Evolutionary conservation across 2,888 invertebrate genomes (phyloP).

Genomic region (Agrochola macilenta): DNA sequence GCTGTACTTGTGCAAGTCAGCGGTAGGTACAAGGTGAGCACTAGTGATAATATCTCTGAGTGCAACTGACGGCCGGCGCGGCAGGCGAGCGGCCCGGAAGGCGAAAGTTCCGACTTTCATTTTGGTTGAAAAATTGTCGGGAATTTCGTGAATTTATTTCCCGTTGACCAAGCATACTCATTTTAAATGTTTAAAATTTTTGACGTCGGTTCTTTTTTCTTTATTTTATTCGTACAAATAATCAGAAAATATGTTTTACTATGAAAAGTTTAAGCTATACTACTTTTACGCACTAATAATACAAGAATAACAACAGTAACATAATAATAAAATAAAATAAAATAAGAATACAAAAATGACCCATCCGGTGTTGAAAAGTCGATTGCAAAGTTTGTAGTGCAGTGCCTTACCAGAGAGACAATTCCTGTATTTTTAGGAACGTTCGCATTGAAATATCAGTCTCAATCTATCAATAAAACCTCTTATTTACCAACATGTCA

Average conservation of each 20-base stretch:
- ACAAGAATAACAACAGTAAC: no score
- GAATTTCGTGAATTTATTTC: constrained; percentile 47
- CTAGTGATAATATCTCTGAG: constrained; percentile 31
- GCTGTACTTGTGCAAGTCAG: constrained; percentile 21
- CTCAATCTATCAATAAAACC: background rate
- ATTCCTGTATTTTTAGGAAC: background rate
- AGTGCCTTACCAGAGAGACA: background rate
- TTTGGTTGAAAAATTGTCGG: constrained; percentile 44
- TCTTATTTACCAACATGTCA: background rate
- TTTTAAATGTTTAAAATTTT: constrained; percentile 17
- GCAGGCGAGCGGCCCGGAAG: background rate
- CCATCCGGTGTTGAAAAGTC: no score
- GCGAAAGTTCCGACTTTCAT: constrained; percentile 46
- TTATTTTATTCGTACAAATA: background rate
- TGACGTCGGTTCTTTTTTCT: background rate
- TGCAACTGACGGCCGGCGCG: constrained; percentile 42
- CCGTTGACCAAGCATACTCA: constrained; percentile 21
- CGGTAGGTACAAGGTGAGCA: background rate
- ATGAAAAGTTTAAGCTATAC: background rate
- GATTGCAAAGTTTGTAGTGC: background rate
- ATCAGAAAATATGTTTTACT: no score
- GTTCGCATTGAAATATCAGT: background rate
- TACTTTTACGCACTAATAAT: background rate
- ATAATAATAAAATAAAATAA: no score
- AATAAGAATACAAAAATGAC: no score